Percentiles rank a stretch among this genome's conserved stretches.
phyloP scores from a whole-genome alignment of 2,797 vertebrate species.

The Erethizon dorsatum region DNA sequence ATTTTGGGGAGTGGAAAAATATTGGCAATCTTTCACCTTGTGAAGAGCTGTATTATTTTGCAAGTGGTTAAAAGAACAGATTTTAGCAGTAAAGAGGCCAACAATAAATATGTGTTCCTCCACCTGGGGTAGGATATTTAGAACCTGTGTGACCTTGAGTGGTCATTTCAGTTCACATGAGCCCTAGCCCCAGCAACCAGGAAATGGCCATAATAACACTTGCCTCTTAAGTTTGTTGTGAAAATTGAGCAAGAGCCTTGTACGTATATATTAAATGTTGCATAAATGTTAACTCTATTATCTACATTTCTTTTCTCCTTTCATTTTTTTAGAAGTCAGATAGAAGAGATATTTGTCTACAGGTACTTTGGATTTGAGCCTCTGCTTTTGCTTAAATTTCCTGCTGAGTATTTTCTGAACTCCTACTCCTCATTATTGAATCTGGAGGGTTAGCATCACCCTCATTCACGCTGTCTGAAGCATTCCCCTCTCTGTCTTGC shows the following conservation, averaged over 20 bases:
- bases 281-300: background rate
- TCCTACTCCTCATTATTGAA: background rate
- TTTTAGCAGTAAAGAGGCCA: background rate
- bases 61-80: conserved; percentile 22
- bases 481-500: conserved; percentile 27
- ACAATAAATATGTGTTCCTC: background rate
- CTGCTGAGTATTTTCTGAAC: background rate
- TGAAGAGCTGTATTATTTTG: conserved; percentile 29
- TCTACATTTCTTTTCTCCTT: background rate
- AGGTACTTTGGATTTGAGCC: background rate
- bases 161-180: background rate
- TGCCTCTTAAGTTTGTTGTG: conserved; percentile 14
- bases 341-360: background rate
- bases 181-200: background rate
- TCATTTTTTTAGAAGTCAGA: conserved; percentile 39
- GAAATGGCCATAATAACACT: background rate
- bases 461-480: conserved; percentile 34
- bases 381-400: conserved; percentile 25
- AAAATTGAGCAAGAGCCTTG: background rate
- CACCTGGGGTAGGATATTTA: background rate
- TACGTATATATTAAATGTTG: background rate
- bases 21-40: conserved; percentile 66
- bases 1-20: conserved; percentile 73
- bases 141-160: background rate
- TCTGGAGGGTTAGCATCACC: background rate